A percentile compares a stretch with the other conserved stretches of the same genome.
phyloP scores from a whole-genome alignment of 2,113 vertebrate species.

The Tragelaphus strepsiceros region DNA sequence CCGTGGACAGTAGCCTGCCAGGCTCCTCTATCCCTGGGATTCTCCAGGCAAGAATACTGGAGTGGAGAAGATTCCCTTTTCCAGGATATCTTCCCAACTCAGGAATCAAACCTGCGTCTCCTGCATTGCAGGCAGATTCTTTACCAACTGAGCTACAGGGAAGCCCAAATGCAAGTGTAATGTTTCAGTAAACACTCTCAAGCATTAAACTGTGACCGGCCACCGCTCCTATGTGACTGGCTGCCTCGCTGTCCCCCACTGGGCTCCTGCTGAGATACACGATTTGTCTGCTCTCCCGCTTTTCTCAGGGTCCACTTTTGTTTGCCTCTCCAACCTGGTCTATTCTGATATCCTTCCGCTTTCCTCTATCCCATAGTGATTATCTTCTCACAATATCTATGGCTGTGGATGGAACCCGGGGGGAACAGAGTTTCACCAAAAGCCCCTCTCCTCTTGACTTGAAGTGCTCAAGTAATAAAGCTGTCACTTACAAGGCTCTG shows the following conservation, averaged over 20 bases:
- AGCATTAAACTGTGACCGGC: not conserved
- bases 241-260: rapidly evolving
- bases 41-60: not conserved
- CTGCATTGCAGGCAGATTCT: not conserved
- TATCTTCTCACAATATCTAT: not conserved
- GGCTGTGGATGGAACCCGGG: rapidly evolving
- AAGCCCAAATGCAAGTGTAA: not conserved
- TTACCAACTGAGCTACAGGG: not conserved
- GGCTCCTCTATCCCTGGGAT: not conserved
- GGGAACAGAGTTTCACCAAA: not conserved
- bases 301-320: not conserved
- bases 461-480: not conserved
- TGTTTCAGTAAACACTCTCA: not conserved
- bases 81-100: rapidly evolving
- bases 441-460: not conserved
- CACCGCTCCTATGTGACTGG: rapidly evolving
- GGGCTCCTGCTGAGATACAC: not conserved
- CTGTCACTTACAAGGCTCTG: no score
- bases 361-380: not conserved
- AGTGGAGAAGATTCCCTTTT: not conserved
- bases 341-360: not conserved
- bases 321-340: not conserved
- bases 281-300: no score
- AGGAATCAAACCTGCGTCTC: not conserved
- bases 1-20: not conserved